Base-by-base conservation (phyloP, 1,140 invertebrate species). In the Zeugodacus cucurbitae region DNA sequence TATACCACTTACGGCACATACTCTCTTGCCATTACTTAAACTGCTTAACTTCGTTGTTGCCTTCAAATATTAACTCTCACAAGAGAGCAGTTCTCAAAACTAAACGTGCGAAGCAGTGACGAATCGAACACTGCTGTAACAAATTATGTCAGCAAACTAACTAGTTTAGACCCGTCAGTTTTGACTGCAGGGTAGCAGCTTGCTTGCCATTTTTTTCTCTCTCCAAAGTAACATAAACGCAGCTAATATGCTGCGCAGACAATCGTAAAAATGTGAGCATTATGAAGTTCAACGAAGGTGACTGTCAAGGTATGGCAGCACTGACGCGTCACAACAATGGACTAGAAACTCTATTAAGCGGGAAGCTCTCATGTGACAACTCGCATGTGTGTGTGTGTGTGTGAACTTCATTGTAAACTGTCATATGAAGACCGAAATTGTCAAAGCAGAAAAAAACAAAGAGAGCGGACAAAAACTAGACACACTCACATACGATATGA, bases 181-280 rank as follows among this genome's bases (percentile, higher is more conserved):
- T 54, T 54, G 17, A 54, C 48, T 54, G 48, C 48, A 54, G 48
- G 48, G 48, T 54, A 54, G 17, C 48, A 54, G 17, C 48, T 20
- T 17, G 48, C 14, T 62, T 26, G n/a, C n/a, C 5, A 1, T 54
- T 82, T 17, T 82, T 82, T 29, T 48, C 2, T 1, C 48, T 20
- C 48, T 54, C 48, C 11, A 11, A 34, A 22, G 41, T 2, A 48
- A 48, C 29, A 48, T 82, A 82, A 82, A 82, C 22, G 41, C 26
- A 82, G 74, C 74, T 82, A 82, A 82, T 82, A 82, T 48, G 8
- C 17, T 41, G 74, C 41, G 44, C 34, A 78, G 41, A 54, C 74
- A 82, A 82, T 82, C 41, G 74, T 82, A 82, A 82, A 82, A 82
- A 14, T 82, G 74, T 82, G 20, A 82, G 74, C 14, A 54, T 82